A percentile compares a stretch with the other conserved stretches of the same genome.
phyloP scores from a whole-genome alignment of 2,888 invertebrate genomes.

The Diarsia rubi region DNA sequence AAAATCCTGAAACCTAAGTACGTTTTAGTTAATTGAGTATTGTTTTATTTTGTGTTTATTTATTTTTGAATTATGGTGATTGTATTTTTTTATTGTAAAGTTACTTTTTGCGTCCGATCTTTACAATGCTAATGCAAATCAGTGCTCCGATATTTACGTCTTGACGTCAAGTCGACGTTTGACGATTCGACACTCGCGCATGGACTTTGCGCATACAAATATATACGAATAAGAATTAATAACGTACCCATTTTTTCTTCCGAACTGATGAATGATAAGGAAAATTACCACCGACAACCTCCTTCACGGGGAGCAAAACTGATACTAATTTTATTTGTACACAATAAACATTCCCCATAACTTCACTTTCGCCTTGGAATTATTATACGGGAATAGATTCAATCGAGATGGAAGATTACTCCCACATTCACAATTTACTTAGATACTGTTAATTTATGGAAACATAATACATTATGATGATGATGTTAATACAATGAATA shows the following conservation, averaged over 20 bases:
- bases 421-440: not conserved
- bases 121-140: not conserved
- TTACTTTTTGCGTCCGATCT: not conserved
- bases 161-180: not conserved
- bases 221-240: not conserved
- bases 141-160: not conserved
- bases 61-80: not conserved
- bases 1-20: not conserved
- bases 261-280: not conserved
- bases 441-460: not conserved
- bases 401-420: not conserved
- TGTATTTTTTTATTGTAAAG: not conserved
- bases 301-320: slow-evolving; percentile 5
- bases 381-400: slow-evolving; percentile 20
- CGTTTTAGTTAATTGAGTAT: not conserved
- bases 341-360: not conserved
- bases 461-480: not conserved
- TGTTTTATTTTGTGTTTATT: not conserved
- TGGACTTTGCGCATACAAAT: slow-evolving; percentile 7
- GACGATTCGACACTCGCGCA: not conserved
- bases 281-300: slow-evolving; percentile 15
- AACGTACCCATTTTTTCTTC: not conserved
- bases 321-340: slow-evolving; percentile 30
- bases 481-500: too few relatives aligned
- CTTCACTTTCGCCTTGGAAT: not conserved